Conservation (phyloP, 2,113 vertebrate genomes). For the Eulemur rufifrons region DNA sequence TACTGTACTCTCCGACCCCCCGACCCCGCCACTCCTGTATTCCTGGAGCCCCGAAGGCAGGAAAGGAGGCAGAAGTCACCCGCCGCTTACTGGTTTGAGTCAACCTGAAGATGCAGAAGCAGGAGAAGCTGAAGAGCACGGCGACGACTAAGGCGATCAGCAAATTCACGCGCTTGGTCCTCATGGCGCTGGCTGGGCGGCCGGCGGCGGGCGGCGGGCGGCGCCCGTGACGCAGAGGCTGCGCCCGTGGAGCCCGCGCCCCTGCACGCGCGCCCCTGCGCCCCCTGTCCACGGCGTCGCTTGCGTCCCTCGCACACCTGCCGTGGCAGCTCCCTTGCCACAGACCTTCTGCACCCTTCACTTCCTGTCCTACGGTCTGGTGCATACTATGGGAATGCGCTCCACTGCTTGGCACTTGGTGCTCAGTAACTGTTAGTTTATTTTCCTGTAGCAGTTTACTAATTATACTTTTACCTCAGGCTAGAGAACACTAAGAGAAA, state of each 20-base stretch:
- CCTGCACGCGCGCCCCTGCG: no score
- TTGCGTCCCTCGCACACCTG: no score
- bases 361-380: fast-evolving
- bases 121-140: constrained; percentile 58
- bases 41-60: neutral
- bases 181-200: neutral
- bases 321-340: fast-evolving
- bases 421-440: neutral
- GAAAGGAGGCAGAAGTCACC: neutral
- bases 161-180: neutral
- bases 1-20: fast-evolving
- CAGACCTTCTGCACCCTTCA: neutral
- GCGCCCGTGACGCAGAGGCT: fast-evolving
- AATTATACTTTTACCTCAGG: neutral
- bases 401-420: neutral
- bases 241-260: neutral
- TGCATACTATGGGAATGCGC: no score
- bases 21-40: fast-evolving
- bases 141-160: neutral
- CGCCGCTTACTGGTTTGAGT: constrained; percentile 36
- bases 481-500: neutral
- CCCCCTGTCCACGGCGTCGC: fast-evolving
- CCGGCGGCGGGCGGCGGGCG: fast-evolving
- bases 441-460: neutral
- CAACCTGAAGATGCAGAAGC: constrained; percentile 62